Conservation (phyloP, 2,797 vertebrate genomes). For the Poeciliopsis turneri region DNA sequence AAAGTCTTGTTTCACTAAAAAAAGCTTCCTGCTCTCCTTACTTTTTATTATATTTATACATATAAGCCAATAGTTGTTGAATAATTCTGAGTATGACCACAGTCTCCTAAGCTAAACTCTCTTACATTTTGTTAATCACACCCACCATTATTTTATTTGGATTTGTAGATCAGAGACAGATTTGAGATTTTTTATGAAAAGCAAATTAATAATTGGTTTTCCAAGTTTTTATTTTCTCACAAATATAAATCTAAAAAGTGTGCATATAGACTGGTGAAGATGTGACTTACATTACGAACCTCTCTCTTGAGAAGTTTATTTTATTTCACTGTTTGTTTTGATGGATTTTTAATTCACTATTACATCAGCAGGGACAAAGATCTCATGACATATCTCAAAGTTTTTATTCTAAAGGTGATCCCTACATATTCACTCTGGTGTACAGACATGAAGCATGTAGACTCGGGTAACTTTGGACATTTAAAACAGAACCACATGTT, state of each 20-base stretch:
- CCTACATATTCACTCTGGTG: conserved; percentile 2
- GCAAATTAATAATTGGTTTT: background rate
- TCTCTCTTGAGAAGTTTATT: background rate
- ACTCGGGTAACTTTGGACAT: conserved; percentile 38
- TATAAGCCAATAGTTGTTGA: background rate
- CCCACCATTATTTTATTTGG: background rate
- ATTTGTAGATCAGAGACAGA: background rate
- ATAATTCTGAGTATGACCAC: rapidly evolving
- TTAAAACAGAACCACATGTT: conserved; percentile 64
- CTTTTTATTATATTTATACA: background rate
- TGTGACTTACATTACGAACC: background rate
- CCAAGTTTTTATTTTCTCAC: background rate
- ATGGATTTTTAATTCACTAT: background rate
- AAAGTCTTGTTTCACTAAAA: background rate
- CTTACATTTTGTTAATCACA: background rate
- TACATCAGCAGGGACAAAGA: background rate
- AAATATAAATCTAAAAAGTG: background rate
- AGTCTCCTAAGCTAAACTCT: background rate
- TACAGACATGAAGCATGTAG: conserved; percentile 20
- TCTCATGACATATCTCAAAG: background rate
- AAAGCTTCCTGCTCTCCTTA: background rate
- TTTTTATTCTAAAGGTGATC: background rate
- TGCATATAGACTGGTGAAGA: background rate
- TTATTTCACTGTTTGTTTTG: background rate
- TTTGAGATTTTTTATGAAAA: background rate